A percentile compares a stretch with the other conserved stretches of the same genome.
phyloP scores from a whole-genome alignment of 1,140 invertebrate genomes.

The Phymorhynchus buccinoides region DNA sequence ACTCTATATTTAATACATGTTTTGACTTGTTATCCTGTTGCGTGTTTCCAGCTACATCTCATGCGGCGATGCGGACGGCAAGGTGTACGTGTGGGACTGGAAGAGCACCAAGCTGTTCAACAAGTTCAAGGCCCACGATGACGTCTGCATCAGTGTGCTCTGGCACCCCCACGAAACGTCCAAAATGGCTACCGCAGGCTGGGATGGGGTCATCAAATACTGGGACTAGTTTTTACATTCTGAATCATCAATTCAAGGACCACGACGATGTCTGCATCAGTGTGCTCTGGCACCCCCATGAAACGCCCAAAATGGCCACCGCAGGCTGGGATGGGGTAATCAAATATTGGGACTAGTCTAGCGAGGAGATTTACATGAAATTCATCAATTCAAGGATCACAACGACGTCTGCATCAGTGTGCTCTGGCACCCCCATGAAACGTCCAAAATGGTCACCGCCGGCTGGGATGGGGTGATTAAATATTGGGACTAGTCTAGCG shows the following conservation, averaged over 20 bases:
- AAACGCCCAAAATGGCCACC: conserved; percentile 95
- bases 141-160: conserved; percentile 92
- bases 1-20: no score
- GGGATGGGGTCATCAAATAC: conserved; percentile 98
- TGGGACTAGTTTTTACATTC: conserved; percentile 84
- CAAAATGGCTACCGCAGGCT: conserved; percentile 95
- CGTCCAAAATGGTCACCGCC: conserved; percentile 94
- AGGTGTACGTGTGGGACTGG: conserved; percentile 99
- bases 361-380: no score
- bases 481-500: conserved; percentile 97
- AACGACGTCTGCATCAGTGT: conserved; percentile 95
- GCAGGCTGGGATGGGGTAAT: conserved; percentile 99
- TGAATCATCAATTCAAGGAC: conserved; percentile 94
- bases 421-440: conserved; percentile 99
- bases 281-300: conserved; percentile 98
- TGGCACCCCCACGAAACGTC: conserved; percentile 99
- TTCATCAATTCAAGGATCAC: conserved; percentile 99
- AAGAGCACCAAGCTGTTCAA: conserved; percentile 98
- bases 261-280: conserved; percentile 97
- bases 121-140: conserved; percentile 99
- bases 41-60: conserved; percentile 87
- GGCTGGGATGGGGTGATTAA: conserved; percentile 99
- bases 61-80: conserved; percentile 99
- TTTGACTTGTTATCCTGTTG: background rate
- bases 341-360: conserved; percentile 98